A percentile compares a stretch with the other conserved stretches of the same genome.
These are phyloP conservation scores for Apus apus DNA, from an alignment of 2,113 vertebrate species.

Conservation along the genomic window DNA sequence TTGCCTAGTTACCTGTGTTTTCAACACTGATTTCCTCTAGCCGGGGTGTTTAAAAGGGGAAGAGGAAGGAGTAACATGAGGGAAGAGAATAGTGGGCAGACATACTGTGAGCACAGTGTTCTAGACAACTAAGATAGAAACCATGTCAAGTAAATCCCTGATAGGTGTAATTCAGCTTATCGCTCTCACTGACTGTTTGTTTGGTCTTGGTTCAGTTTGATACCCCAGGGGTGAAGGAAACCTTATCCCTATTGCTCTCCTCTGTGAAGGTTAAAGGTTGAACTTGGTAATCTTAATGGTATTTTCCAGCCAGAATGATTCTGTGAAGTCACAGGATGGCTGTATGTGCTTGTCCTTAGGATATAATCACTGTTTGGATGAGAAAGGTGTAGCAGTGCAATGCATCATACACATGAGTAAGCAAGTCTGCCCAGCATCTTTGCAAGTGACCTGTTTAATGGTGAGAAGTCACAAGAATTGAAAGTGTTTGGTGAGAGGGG, in stretches of 20 bases:
- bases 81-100: background rate
- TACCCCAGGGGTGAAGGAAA: background rate
- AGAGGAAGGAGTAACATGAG: background rate
- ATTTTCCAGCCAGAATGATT: no score
- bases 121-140: background rate
- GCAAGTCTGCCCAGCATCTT: background rate
- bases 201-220: background rate
- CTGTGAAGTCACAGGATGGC: background rate
- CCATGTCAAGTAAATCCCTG: background rate
- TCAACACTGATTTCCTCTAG: background rate
- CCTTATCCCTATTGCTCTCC: background rate
- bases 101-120: background rate
- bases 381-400: background rate
- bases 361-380: background rate
- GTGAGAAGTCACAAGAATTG: background rate
- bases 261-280: background rate
- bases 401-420: rapidly evolving
- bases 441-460: background rate
- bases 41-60: background rate
- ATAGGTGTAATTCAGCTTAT: background rate
- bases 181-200: background rate
- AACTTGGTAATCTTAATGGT: no score
- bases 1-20: background rate
- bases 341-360: background rate
- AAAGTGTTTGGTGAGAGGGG: background rate